Conservation (phyloP, 1,140 invertebrate genomes). For the Subanguina moxae region DNA sequence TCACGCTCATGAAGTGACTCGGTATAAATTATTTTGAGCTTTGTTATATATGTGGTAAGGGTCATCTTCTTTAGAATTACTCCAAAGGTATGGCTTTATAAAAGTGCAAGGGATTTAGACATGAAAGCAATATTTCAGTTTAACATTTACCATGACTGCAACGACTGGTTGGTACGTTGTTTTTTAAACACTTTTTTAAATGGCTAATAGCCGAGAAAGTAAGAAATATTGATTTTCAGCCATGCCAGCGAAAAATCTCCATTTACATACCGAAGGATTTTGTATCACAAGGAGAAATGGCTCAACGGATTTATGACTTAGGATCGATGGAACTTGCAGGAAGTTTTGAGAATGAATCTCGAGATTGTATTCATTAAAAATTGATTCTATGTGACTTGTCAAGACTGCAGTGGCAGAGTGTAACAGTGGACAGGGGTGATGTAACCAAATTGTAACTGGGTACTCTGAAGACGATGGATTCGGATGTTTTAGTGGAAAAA, state of each 20-base stretch:
- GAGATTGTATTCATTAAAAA: constrained; percentile 49
- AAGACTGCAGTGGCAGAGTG: no score
- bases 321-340: constrained; percentile 50
- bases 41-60: no score
- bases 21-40: no score
- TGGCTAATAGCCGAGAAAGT: no score
- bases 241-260: constrained; percentile 48
- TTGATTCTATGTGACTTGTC: no score
- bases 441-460: no score
- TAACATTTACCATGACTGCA: constrained; percentile 41
- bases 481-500: no score
- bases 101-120: no score
- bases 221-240: constrained; percentile 26
- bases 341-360: constrained; percentile 49
- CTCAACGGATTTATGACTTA: constrained; percentile 45
- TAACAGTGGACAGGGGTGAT: no score
- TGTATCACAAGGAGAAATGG: constrained; percentile 42
- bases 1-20: constrained; percentile 44
- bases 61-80: no score
- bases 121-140: constrained; percentile 27
- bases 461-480: no score
- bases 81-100: no score
- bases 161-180: constrained; percentile 23
- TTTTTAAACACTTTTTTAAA: not conserved
- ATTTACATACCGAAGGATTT: constrained; percentile 52